Percentiles rank a stretch among this genome's conserved stretches.
Conservation (phyloP, 2,888 invertebrate genomes). For the Drosophila kuntzei region DNA sequence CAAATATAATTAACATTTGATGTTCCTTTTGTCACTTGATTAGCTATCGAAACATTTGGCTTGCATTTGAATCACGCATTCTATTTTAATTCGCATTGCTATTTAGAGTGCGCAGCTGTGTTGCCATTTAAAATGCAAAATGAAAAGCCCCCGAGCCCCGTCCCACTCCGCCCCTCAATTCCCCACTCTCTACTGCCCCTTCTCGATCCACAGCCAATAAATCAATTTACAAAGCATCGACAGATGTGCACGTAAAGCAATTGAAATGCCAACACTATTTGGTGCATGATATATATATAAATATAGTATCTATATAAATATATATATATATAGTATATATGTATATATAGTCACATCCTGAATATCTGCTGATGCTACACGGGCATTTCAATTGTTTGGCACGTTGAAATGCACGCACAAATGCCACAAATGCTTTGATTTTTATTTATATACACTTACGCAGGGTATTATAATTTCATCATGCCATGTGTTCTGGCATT, state of each 20-base stretch:
- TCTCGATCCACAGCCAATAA: slow-evolving; percentile 38
- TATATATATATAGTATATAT: slow-evolving; percentile 15
- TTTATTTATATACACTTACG: slow-evolving; percentile 30
- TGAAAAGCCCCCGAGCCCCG: background rate
- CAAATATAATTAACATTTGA: slow-evolving; percentile 38
- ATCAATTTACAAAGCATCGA: slow-evolving; percentile 64
- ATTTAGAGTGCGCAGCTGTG: slow-evolving; percentile 52
- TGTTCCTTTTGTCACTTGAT: slow-evolving; percentile 50
- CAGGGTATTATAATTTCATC: slow-evolving; percentile 27
- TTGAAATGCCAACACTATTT: slow-evolving; percentile 72
- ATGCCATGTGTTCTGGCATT: slow-evolving; percentile 7
- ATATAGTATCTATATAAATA: slow-evolving; percentile 7
- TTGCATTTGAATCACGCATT: slow-evolving; percentile 48
- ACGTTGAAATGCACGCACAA: slow-evolving; percentile 67
- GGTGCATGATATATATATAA: slow-evolving; percentile 28
- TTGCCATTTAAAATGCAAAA: slow-evolving; percentile 43
- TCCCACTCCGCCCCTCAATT: background rate
- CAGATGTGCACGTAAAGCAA: slow-evolving; percentile 65
- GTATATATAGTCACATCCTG: slow-evolving; percentile 30
- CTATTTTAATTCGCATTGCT: slow-evolving; percentile 51
- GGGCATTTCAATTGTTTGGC: slow-evolving; percentile 65
- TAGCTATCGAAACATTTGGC: slow-evolving; percentile 37
- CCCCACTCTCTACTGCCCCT: background rate
- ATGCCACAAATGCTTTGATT: slow-evolving; percentile 59
- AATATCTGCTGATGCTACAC: slow-evolving; percentile 53